Conservation (phyloP, 2,888 invertebrate genomes). For the Mimumesa dahlbomi region DNA sequence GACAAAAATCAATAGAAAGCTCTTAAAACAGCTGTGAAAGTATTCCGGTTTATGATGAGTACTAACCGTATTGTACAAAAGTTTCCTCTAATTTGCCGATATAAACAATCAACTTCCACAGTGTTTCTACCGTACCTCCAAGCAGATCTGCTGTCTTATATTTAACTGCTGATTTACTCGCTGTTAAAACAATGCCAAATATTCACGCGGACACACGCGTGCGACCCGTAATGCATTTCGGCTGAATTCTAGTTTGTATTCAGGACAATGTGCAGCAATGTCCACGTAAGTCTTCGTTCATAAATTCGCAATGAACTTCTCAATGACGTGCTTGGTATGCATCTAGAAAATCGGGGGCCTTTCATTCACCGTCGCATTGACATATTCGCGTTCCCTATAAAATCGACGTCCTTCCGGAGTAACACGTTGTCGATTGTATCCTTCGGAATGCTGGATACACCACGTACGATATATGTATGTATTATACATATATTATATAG, state of each 20-base stretch:
- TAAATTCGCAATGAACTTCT: constrained; percentile 34
- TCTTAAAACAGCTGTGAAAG: neutral
- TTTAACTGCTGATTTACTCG: no score
- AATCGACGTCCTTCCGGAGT: no score
- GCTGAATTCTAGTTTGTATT: constrained; percentile 30
- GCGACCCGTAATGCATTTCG: neutral
- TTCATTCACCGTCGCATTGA: constrained; percentile 28
- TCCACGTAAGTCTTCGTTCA: constrained; percentile 22
- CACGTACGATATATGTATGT: no score
- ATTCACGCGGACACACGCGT: neutral
- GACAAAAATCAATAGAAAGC: neutral
- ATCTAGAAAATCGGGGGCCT: constrained; percentile 14
- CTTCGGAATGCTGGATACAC: no score
- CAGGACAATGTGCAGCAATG: neutral
- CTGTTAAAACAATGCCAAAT: neutral
- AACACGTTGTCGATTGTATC: no score
- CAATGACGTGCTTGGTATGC: constrained; percentile 22
- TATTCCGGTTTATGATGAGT: neutral
- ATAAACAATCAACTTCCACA: no score
- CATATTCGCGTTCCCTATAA: no score
- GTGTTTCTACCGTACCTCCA: no score
- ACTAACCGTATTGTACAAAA: no score
- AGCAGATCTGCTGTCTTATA: no score
- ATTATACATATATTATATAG: neutral
- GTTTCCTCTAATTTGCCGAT: no score